phyloP scores from a whole-genome alignment of 1,140 invertebrate genomes.

The Neoseiulus cucumeris region DNA sequence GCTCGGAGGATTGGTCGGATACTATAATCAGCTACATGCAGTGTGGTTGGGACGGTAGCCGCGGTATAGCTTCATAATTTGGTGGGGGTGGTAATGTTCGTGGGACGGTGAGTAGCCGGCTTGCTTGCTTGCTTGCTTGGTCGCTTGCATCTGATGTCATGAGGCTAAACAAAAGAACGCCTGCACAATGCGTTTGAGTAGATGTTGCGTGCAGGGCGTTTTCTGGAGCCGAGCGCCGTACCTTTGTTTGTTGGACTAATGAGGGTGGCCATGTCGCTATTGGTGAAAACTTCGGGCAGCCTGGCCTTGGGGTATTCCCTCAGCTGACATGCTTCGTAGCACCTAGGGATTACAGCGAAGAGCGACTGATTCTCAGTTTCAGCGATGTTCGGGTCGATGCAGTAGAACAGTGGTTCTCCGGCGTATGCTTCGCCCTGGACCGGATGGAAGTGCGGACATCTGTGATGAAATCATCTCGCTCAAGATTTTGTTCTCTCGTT shows the following conservation, averaged over 20 bases:
- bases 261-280: not conserved
- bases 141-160: too few species aligned
- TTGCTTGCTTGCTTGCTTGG: too few species aligned
- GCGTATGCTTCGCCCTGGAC: constrained; percentile 8
- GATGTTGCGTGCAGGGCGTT: too few species aligned
- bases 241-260: constrained; percentile 10
- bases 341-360: not conserved
- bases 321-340: not conserved
- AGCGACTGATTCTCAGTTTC: not conserved
- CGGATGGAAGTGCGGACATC: constrained; percentile 9
- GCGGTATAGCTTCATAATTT: too few species aligned
- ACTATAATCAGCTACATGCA: too few species aligned
- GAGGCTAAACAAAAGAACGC: too few species aligned
- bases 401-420: constrained; percentile 3
- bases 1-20: too few species aligned
- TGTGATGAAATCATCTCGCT: not conserved
- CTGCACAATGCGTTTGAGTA: too few species aligned
- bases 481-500: too few species aligned
- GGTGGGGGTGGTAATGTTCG: too few species aligned
- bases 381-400: constrained; percentile 8
- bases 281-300: not conserved
- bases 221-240: not conserved
- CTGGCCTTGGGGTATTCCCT: constrained; percentile 4
- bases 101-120: too few species aligned
- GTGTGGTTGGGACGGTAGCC: too few species aligned